phyloP scores from a whole-genome alignment of 1,140 invertebrate species.

The Mizuhopecten yessoensis region DNA sequence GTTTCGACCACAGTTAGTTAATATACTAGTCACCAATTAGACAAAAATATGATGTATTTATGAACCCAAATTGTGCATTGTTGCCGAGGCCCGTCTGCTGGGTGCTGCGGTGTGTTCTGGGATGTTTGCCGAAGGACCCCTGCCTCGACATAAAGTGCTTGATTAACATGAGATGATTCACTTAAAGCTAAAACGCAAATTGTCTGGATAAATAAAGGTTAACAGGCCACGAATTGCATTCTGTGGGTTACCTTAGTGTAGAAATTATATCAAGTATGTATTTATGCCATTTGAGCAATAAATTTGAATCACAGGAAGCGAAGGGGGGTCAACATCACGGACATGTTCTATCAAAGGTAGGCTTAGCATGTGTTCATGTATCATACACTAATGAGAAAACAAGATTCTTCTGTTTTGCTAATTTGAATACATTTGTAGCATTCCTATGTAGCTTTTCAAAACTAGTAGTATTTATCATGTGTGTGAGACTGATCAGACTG shows the following conservation, averaged over 20 bases:
- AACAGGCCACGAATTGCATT: conserved; percentile 5
- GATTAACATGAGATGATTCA: conserved; percentile 28
- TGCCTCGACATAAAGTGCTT: not conserved
- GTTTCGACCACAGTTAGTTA: conserved; percentile 41
- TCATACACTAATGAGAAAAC: conserved; percentile 32
- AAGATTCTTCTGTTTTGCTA: conserved; percentile 39
- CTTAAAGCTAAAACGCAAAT: conserved; percentile 39
- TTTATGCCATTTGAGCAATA: conserved; percentile 39
- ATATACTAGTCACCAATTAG: conserved; percentile 36
- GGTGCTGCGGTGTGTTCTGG: conserved; percentile 9
- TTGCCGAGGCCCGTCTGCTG: not conserved
- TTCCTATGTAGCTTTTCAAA: conserved; percentile 38
- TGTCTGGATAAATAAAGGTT: conserved; percentile 38
- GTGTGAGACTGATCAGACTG: not conserved
- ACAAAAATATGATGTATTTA: conserved; percentile 40
- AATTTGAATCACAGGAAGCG: not conserved
- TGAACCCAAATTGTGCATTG: not conserved
- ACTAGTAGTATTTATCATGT: conserved; percentile 35
- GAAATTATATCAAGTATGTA: conserved; percentile 35
- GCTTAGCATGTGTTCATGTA: conserved; percentile 20
- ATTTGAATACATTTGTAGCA: conserved; percentile 35
- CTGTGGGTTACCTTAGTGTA: conserved; percentile 31
- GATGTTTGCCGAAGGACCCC: conserved; percentile 29
- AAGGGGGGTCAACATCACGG: not conserved
- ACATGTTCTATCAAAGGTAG: conserved; percentile 15